Percentiles rank a stretch among this genome's conserved stretches.
phyloP scores from a whole-genome alignment of 2,113 vertebrate genomes.

The Uria aalge region DNA sequence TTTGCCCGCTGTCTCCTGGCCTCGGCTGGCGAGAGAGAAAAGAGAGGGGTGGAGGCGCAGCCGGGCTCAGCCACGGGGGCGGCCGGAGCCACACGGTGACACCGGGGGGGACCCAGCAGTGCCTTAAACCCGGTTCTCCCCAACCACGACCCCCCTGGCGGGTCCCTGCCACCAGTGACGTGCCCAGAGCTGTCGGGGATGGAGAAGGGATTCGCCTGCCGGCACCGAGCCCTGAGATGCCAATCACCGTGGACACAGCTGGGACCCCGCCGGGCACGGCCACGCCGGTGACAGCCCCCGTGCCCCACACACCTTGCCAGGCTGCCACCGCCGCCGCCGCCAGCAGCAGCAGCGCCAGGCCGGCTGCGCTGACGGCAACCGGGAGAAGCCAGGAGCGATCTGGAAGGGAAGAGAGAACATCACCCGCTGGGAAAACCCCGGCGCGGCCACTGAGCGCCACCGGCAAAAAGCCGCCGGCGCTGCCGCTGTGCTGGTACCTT shows the following conservation, averaged over 20 bases:
- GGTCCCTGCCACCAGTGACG: not conserved
- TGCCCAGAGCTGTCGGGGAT: not conserved
- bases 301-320: slow-evolving; percentile 12
- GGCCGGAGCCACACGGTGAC: rapidly evolving
- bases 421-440: not conserved
- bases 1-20: not conserved
- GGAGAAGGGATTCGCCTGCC: not conserved
- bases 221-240: too few relatives aligned
- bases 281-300: not conserved
- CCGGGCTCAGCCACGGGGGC: not conserved
- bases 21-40: not conserved
- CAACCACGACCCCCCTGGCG: not conserved
- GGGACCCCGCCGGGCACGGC: not conserved
- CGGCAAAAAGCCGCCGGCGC: too few relatives aligned
- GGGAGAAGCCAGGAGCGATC: slow-evolving; percentile 45
- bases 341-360: not conserved
- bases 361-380: not conserved
- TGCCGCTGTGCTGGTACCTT: not conserved
- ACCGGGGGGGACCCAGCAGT: not conserved
- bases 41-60: not conserved
- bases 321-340: not conserved
- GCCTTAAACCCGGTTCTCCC: not conserved
- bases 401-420: not conserved
- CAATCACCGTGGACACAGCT: not conserved
- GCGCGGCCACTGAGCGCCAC: rapidly evolving